These are phyloP conservation scores for Andrena dorsata DNA, from an alignment of 2,888 invertebrate species.

Conservation along the genomic window DNA sequence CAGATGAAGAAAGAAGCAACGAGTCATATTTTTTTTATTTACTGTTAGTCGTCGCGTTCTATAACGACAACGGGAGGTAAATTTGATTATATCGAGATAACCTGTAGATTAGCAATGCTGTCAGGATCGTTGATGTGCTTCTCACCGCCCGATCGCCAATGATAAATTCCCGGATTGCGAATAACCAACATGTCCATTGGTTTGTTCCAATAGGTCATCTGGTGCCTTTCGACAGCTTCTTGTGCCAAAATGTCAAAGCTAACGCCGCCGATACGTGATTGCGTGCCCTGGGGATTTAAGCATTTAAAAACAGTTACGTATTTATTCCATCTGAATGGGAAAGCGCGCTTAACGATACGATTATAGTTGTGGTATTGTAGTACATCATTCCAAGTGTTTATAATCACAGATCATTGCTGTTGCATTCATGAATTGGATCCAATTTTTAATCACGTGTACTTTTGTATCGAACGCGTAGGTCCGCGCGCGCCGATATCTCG, in stretches of 20 bases:
- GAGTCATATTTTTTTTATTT: neutral
- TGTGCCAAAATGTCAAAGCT: constrained; percentile 94
- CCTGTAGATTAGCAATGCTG: constrained; percentile 90
- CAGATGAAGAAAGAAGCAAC: no score
- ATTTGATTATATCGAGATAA: constrained; percentile 75
- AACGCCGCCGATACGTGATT: constrained; percentile 94
- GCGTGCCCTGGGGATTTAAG: constrained; percentile 86
- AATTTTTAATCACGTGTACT: constrained; percentile 75
- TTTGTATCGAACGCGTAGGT: neutral
- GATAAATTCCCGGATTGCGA: constrained; percentile 96
- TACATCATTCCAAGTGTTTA: constrained; percentile 71
- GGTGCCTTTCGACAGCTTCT: constrained; percentile 94
- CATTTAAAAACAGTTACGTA: neutral
- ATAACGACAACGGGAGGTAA: neutral
- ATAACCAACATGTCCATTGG: constrained; percentile 90
- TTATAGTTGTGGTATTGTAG: neutral
- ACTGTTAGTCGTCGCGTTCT: neutral
- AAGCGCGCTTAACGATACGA: neutral
- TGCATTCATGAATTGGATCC: constrained; percentile 80
- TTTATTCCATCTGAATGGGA: neutral
- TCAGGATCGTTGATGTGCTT: constrained; percentile 98
- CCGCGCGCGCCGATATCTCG: no score
- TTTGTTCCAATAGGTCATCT: constrained; percentile 90
- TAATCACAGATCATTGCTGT: constrained; percentile 68
- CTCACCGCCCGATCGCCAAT: constrained; percentile 99